Conservation (phyloP, 2,113 vertebrate species). For the Baryphthengus martii region DNA sequence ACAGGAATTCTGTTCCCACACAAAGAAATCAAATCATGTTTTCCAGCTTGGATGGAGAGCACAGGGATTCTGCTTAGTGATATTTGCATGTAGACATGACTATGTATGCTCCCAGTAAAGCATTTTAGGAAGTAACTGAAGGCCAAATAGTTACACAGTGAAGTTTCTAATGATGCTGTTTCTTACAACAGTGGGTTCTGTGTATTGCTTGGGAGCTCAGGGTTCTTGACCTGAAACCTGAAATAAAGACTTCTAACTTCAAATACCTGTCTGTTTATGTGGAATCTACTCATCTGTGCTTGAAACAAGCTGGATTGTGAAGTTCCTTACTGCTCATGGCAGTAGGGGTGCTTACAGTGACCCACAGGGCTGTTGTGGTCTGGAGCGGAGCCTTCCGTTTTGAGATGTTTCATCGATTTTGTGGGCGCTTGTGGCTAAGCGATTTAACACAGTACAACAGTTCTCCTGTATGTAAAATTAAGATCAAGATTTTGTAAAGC, state of each 20-base stretch:
- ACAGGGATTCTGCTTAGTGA: not conserved
- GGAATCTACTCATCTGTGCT: not conserved
- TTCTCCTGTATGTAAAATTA: not conserved
- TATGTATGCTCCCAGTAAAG: not conserved
- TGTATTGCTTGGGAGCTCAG: not conserved
- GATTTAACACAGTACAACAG: not conserved
- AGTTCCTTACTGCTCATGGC: not conserved
- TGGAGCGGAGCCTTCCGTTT: not conserved
- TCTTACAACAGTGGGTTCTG: not conserved
- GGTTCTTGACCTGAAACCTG: not conserved
- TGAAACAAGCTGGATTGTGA: not conserved
- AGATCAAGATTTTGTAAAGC: not conserved
- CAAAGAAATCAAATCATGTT: not conserved
- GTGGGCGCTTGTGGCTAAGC: rapidly evolving
- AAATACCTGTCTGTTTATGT: not conserved
- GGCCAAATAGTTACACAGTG: not conserved
- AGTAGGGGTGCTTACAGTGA: not conserved
- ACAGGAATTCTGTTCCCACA: not conserved
- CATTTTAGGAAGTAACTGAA: not conserved
- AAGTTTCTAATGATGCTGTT: not conserved
- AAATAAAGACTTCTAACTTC: not conserved
- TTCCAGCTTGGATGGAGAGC: not conserved
- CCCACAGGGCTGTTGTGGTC: not conserved
- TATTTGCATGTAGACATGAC: not conserved
- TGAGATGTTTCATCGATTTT: not conserved